These are phyloP conservation scores for Campoplex capitator DNA, from an alignment of 2,888 invertebrate species.

Conservation along the genomic window DNA sequence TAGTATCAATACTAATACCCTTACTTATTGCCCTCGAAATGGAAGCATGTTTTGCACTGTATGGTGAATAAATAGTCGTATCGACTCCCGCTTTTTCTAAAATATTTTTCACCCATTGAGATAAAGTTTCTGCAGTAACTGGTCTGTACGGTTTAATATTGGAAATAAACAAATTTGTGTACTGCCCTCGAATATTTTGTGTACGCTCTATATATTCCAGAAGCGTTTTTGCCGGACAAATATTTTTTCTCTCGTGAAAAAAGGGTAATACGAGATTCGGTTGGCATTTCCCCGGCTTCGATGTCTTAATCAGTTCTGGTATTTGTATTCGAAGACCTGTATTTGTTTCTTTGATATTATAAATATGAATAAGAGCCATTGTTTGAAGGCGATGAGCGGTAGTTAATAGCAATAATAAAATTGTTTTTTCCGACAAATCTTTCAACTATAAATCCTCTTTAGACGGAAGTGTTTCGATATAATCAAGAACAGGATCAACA, in stretches of 20 bases:
- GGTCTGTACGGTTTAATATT: slow-evolving; percentile 33
- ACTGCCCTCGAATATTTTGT: slow-evolving; percentile 24
- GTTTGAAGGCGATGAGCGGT: no score
- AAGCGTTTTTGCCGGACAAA: slow-evolving; percentile 35
- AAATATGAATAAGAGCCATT: no score
- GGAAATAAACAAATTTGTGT: slow-evolving; percentile 41
- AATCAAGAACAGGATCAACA: slow-evolving; percentile 58
- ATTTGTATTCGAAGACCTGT: slow-evolving; percentile 36
- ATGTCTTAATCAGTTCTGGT: slow-evolving; percentile 49
- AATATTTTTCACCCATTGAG: slow-evolving; percentile 34
- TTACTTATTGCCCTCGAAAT: slow-evolving; percentile 18
- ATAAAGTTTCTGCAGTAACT: slow-evolving; percentile 22
- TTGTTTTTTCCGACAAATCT: slow-evolving; percentile 20
- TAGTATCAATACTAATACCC: slow-evolving; percentile 25
- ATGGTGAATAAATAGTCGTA: slow-evolving; percentile 24
- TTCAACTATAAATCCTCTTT: not conserved
- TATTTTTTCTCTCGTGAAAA: slow-evolving; percentile 36
- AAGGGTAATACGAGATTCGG: slow-evolving; percentile 46
- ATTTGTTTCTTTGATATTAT: no score
- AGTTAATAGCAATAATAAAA: slow-evolving; percentile 9
- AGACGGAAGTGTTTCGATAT: slow-evolving; percentile 4
- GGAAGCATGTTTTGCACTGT: slow-evolving; percentile 31
- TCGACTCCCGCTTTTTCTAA: slow-evolving; percentile 27
- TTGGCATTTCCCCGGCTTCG: slow-evolving; percentile 27
- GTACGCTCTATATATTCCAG: slow-evolving; percentile 26